phyloP scores from a whole-genome alignment of 2,113 vertebrate species.

The Polyodon spathula region DNA sequence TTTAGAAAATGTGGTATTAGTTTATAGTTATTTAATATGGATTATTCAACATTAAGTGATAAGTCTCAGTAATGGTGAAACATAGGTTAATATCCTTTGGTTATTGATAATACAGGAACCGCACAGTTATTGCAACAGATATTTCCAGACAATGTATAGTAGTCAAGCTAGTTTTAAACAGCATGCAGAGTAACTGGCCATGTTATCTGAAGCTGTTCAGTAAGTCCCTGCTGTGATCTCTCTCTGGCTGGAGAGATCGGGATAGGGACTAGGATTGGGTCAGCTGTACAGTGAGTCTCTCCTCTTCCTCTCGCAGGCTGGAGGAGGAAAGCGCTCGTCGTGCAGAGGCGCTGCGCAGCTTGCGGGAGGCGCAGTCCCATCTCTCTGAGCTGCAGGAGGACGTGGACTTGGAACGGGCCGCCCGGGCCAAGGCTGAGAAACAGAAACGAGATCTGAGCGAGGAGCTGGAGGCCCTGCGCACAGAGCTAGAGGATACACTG shows the following conservation, averaged over 20 bases:
- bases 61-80: no score
- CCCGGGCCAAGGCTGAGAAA: conserved; percentile 77
- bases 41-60: no score
- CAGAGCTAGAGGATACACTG: conserved; percentile 79
- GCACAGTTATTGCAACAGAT: neutral
- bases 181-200: neutral
- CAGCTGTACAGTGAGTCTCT: no score
- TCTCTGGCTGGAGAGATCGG: no score
- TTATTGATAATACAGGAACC: no score
- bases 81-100: no score
- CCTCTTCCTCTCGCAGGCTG: conserved; percentile 41
- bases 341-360: conserved; percentile 60
- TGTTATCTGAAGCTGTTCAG: no score
- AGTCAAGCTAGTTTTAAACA: neutral
- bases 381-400: conserved; percentile 80
- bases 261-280: no score
- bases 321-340: conserved; percentile 71
- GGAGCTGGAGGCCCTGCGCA: conserved; percentile 78
- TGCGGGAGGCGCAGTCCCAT: conserved; percentile 73
- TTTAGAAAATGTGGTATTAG: neutral
- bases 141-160: neutral
- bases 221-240: no score
- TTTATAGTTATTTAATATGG: no score
- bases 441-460: conserved; percentile 77
- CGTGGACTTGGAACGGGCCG: conserved; percentile 68